phyloP scores from a whole-genome alignment of 2,113 vertebrate species.

The Acrocephalus arundinaceus region DNA sequence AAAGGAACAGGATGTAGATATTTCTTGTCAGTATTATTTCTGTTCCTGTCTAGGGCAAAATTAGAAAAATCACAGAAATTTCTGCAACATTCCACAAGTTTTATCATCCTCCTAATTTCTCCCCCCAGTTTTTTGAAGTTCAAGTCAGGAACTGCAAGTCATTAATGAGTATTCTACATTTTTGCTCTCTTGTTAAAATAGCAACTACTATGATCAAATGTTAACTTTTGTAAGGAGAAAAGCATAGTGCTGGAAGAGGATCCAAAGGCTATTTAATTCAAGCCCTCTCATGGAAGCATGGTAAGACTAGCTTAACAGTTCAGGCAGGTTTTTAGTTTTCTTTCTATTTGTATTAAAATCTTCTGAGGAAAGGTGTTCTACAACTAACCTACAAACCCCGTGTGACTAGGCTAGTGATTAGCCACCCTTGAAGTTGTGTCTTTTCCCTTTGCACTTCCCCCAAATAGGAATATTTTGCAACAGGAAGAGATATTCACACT shows the following conservation, averaged over 20 bases:
- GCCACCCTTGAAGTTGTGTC: background rate
- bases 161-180: background rate
- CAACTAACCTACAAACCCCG: background rate
- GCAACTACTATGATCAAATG: slow-evolving; percentile 19
- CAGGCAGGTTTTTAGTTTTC: background rate
- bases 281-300: slow-evolving; percentile 7
- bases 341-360: background rate
- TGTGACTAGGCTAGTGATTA: background rate
- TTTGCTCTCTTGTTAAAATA: slow-evolving; percentile 20
- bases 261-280: slow-evolving; percentile 28
- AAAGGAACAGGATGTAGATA: background rate
- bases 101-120: background rate
- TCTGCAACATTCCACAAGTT: background rate
- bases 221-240: background rate
- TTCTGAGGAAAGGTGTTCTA: background rate
- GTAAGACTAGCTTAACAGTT: background rate
- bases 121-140: background rate
- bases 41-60: background rate
- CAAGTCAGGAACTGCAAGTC: background rate
- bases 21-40: background rate
- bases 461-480: background rate
- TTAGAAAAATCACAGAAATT: background rate
- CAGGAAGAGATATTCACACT: background rate
- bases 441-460: background rate
- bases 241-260: background rate